Evolutionary conservation across 2,113 vertebrate genomes (phyloP).

Genomic region (Cepphus grylle): DNA sequence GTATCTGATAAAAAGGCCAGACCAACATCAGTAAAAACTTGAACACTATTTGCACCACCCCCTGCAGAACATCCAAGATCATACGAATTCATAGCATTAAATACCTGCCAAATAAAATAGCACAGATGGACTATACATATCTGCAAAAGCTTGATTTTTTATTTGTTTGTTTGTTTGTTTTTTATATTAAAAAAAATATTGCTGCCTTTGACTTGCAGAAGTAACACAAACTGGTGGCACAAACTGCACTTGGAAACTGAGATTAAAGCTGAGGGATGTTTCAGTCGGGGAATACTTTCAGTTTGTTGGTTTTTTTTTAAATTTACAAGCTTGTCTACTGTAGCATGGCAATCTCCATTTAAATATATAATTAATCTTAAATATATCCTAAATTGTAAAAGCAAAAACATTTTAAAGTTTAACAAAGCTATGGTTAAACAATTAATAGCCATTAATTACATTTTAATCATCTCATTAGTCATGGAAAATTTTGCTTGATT

Average conservation of each 20-base stretch:
- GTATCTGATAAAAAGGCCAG: slow-evolving; percentile 48
- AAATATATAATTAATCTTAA: background rate
- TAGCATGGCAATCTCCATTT: background rate
- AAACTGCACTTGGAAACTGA: background rate
- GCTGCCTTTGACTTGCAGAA: background rate
- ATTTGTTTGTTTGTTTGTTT: background rate
- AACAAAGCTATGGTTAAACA: background rate
- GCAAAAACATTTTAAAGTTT: background rate
- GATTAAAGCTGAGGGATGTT: background rate
- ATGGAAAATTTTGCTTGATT: background rate
- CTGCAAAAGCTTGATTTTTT: background rate
- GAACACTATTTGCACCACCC: slow-evolving; percentile 63
- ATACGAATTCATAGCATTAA: slow-evolving; percentile 76
- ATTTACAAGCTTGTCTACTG: background rate
- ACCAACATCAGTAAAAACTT: slow-evolving; percentile 74
- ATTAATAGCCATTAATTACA: background rate
- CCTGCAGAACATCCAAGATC: slow-evolving; percentile 80
- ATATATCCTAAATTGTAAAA: background rate
- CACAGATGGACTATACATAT: background rate
- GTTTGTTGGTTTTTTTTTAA: background rate
- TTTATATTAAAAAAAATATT: background rate
- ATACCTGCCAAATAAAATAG: slow-evolving; percentile 72
- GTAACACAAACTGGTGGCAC: background rate
- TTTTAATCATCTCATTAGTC: background rate
- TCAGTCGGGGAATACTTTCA: background rate